Evolutionary conservation across 2,797 vertebrate species (phyloP), one percentile per base, ranked within the genome.

Genomic region (Falco cherrug): DNA sequence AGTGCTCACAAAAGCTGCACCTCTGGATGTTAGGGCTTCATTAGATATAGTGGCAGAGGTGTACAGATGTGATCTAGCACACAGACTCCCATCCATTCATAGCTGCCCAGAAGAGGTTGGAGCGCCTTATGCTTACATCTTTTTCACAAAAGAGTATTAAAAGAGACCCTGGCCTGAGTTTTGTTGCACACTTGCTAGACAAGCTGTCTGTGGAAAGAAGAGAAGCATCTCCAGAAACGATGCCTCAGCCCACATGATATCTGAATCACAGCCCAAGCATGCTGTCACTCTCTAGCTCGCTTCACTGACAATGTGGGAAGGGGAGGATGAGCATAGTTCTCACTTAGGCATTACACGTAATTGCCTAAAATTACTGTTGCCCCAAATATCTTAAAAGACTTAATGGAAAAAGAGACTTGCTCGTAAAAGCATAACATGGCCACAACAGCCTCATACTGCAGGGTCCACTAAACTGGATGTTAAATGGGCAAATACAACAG

Each of bases 51-150:
- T 9, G 16, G 25, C 1, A 2, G 28, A 57, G 39, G 11, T 24
- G 9, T 41, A 39, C 0, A 0, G 6, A 31, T 57, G 22, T 45
- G 67, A 57, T 41, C 24, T n/a, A 50, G 24, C 25, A 24, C 24
- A 28, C 5, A 85, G n/a, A 59, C 9, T 35, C 16, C 25, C 33
- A 84, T 11, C 25, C 11, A 11, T 59, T 28, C 16, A 16, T 3
- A n/a, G 48, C 69, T 18, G 61, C 22, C 4, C 3, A 48, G 31
- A 61, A 60, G 37, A 56, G 14, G 43, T 22, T 43, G 59, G 11
- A 45, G 22, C 57, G 16, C 50, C 31, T 74, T 84, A n/a, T 0
- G 1, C 14, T 57, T 1, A 0, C 24, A 13, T 29, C 13, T 61
- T 68, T 83, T 82, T 53, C 85, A 53, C 9, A 16, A 51, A 19